Evolutionary conservation across 2,888 invertebrate genomes (phyloP).

Genomic region (Pomacea canaliculata): DNA sequence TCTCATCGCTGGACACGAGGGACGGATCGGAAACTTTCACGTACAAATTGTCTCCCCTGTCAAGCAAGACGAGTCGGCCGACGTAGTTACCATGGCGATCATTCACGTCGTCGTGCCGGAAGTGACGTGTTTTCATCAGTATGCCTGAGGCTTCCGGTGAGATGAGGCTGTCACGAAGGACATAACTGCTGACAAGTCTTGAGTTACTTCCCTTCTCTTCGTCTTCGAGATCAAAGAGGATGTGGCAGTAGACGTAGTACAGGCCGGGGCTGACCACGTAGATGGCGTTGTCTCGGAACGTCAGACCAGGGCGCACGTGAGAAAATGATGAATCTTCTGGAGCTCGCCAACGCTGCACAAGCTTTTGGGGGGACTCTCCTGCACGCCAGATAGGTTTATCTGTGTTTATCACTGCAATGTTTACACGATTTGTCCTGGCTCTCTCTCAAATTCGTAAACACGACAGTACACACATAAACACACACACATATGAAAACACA

Average conservation of each 20-base stretch:
- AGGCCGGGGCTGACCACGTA: constrained; percentile 9
- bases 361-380: no score
- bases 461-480: no score
- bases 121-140: constrained; percentile 40
- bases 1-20: constrained; percentile 29
- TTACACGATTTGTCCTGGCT: no score
- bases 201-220: neutral
- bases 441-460: no score
- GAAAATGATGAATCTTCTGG: constrained; percentile 12
- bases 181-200: constrained; percentile 21
- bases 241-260: constrained; percentile 24
- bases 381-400: no score
- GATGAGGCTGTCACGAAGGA: constrained; percentile 41
- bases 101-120: constrained; percentile 42
- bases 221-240: constrained; percentile 1
- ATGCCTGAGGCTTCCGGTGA: constrained; percentile 42
- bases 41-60: constrained; percentile 42
- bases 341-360: constrained; percentile 12
- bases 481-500: no score
- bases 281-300: constrained; percentile 14
- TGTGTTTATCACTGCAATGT: no score
- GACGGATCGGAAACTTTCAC: constrained; percentile 39
- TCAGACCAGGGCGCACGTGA: constrained; percentile 13
- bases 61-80: constrained; percentile 38
- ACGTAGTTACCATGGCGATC: constrained; percentile 45